Percentiles rank a stretch among this genome's conserved stretches.
Evolutionary conservation across 1,140 invertebrate genomes (phyloP).

Genomic region (Cataglyphis hispanica): DNA sequence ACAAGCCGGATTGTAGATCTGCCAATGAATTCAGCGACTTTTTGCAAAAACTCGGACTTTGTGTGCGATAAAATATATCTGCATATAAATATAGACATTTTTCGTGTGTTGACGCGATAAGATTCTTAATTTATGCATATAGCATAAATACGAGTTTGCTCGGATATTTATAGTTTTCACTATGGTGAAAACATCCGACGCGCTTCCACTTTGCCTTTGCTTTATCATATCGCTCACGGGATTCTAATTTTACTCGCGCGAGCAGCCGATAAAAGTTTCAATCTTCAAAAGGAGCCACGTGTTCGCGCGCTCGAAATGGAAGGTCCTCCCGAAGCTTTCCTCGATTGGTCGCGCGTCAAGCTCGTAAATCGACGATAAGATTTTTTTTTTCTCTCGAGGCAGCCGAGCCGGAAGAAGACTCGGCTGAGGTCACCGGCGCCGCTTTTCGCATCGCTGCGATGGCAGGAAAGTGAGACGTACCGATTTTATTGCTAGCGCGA

Average conservation of each 20-base stretch:
- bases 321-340: neutral
- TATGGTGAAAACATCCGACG: neutral
- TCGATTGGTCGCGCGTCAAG: constrained; percentile 32
- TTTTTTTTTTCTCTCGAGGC: constrained; percentile 35
- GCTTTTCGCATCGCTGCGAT: constrained; percentile 1
- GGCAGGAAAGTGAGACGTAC: constrained; percentile 65
- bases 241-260: constrained; percentile 40
- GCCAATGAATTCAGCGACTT: constrained; percentile 2
- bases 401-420: constrained; percentile 40
- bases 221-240: constrained; percentile 13
- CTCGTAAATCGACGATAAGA: constrained; percentile 47
- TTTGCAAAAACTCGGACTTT: neutral
- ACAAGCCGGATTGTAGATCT: neutral
- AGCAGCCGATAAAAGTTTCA: constrained; percentile 5
- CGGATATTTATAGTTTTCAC: constrained; percentile 21
- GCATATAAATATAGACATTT: neutral
- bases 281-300: constrained; percentile 37
- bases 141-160: neutral
- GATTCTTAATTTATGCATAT: neutral
- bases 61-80: neutral
- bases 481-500: constrained; percentile 49
- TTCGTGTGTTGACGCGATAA: neutral
- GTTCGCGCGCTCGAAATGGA: constrained; percentile 26
- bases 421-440: constrained; percentile 30
- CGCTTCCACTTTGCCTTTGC: neutral